phyloP scores from a whole-genome alignment of 2,797 vertebrate genomes.

The Loris lydekkerianus region DNA sequence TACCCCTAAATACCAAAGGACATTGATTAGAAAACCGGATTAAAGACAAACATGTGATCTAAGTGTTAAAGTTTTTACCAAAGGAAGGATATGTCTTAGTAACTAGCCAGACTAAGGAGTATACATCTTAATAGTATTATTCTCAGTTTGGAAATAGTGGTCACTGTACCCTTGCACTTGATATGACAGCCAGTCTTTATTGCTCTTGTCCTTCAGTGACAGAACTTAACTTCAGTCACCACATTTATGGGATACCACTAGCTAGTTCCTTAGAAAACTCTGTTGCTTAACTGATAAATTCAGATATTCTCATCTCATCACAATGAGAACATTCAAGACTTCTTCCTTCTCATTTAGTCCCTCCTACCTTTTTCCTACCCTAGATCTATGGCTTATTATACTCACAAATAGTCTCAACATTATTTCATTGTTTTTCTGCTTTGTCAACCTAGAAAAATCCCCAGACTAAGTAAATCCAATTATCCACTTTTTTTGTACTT shows the following conservation, averaged over 20 bases:
- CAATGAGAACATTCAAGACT: background rate
- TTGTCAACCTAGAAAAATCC: background rate
- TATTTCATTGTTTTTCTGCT: background rate
- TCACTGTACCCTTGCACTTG: background rate
- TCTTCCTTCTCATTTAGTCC: background rate
- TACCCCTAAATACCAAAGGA: background rate
- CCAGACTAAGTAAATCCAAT: background rate
- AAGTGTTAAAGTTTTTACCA: background rate
- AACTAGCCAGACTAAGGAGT: background rate
- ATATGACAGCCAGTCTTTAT: background rate
- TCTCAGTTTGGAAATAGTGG: background rate
- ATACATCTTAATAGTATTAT: rapidly evolving
- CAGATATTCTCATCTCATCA: background rate
- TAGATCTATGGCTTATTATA: background rate
- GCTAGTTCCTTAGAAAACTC: background rate
- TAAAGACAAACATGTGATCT: background rate
- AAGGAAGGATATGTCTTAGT: background rate
- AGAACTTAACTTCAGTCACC: background rate
- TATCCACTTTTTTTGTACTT: background rate
- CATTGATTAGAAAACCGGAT: background rate
- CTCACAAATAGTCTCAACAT: background rate
- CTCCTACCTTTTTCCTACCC: background rate
- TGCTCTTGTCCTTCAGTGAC: background rate
- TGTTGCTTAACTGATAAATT: background rate
- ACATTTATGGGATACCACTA: background rate